phyloP scores from a whole-genome alignment of 92 coral and sea anemone genomes.

The Paramuricea clavata region DNA sequence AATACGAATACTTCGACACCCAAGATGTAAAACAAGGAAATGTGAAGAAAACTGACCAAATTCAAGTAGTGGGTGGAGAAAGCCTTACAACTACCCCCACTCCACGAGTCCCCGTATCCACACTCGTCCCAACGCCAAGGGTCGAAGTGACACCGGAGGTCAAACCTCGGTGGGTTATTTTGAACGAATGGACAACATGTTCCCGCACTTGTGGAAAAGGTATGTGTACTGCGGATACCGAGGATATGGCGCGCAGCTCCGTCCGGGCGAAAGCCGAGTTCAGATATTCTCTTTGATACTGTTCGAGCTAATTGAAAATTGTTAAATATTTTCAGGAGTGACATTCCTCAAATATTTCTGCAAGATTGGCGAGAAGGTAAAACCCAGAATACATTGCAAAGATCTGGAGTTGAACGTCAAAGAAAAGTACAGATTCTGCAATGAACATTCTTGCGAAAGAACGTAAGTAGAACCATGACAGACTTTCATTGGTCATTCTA shows the following conservation, averaged over 20 bases:
- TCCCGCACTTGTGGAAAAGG: conserved; percentile 85
- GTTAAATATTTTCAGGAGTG: conserved; percentile 13
- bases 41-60: conserved; percentile 18
- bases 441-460: conserved; percentile 23
- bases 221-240: background rate
- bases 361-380: conserved; percentile 13
- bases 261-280: no score
- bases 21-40: conserved; percentile 40
- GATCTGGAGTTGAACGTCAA: conserved; percentile 22
- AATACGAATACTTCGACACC: conserved; percentile 6
- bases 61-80: background rate
- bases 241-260: background rate
- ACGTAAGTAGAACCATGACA: background rate
- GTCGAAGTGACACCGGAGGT: background rate
- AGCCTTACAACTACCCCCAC: no score
- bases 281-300: no score
- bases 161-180: conserved; percentile 32
- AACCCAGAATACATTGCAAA: background rate
- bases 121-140: background rate
- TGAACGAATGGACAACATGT: conserved; percentile 75
- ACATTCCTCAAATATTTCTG: conserved; percentile 36
- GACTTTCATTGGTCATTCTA: no score
- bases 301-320: no score
- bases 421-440: conserved; percentile 14
- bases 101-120: no score